phyloP scores from a whole-genome alignment of 2,888 invertebrate genomes.

The Drosophila flavopinicola region DNA sequence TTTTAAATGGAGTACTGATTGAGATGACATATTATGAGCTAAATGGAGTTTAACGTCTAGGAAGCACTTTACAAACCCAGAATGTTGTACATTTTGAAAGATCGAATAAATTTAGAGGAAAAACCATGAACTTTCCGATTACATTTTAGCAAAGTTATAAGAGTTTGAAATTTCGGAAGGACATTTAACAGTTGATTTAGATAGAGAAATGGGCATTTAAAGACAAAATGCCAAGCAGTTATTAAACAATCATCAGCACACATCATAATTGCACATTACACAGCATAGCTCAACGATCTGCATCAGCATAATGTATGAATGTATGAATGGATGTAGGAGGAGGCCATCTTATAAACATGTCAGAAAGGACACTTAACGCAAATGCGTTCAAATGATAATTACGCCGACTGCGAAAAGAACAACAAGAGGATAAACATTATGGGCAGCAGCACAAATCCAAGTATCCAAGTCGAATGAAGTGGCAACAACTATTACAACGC shows the following conservation, averaged over 20 bases:
- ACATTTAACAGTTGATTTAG: not conserved
- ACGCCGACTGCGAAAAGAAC: slow-evolving; percentile 45
- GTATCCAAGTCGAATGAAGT: slow-evolving; percentile 67
- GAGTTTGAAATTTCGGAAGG: too few species aligned
- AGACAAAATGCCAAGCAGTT: slow-evolving; percentile 4
- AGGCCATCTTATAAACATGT: slow-evolving; percentile 77
- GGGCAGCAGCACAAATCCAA: slow-evolving; percentile 42
- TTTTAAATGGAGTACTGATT: too few species aligned
- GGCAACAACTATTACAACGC: slow-evolving; percentile 79
- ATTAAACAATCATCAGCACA: slow-evolving; percentile 30
- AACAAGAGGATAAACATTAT: slow-evolving; percentile 50
- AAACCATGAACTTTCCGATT: too few species aligned
- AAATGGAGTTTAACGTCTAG: too few species aligned
- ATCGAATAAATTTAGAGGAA: too few species aligned
- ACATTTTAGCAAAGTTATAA: too few species aligned
- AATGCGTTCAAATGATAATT: slow-evolving; percentile 80
- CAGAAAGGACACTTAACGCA: slow-evolving; percentile 79
- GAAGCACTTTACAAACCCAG: too few species aligned
- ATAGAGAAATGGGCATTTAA: not conserved
- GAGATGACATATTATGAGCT: too few species aligned
- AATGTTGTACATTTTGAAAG: too few species aligned
- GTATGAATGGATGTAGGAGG: slow-evolving; percentile 29
- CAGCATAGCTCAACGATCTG: slow-evolving; percentile 12
- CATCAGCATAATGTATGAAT: slow-evolving; percentile 31
- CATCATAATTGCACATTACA: slow-evolving; percentile 17